Evolutionary conservation across 1,140 invertebrate species (phyloP).

Genomic region (Monomorium pharaonis): DNA sequence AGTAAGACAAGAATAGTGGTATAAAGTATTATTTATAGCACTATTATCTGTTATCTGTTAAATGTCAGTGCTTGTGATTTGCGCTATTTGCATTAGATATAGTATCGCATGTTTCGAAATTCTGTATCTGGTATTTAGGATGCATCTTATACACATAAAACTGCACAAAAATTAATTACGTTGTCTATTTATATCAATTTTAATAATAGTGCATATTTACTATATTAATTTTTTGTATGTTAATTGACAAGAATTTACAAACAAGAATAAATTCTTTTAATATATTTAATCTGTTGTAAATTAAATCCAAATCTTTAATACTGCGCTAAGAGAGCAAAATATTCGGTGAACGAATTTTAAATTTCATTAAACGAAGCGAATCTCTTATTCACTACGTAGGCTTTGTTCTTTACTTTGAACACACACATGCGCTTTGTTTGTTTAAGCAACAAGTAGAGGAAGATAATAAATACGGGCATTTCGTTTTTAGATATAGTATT

Average conservation of each 20-base stretch:
- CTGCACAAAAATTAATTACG: not conserved
- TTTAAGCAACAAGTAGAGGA: not conserved
- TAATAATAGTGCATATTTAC: not conserved
- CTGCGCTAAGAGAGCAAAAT: not conserved
- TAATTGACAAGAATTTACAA: not conserved
- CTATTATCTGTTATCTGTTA: slow-evolving; percentile 7
- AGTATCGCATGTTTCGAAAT: not conserved
- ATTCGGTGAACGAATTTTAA: not conserved
- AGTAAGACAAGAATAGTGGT: not conserved
- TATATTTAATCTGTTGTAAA: not conserved
- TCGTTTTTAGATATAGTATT: too few species aligned
- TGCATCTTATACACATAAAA: not conserved
- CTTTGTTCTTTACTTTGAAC: slow-evolving; percentile 2
- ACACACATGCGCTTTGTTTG: not conserved
- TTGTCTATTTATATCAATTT: not conserved
- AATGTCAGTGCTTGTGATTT: slow-evolving; percentile 14
- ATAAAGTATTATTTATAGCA: slow-evolving; percentile 25
- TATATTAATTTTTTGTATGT: not conserved
- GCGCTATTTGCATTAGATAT: slow-evolving; percentile 24
- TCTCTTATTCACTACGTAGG: not conserved
- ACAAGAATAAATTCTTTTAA: not conserved
- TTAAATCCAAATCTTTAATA: not conserved
- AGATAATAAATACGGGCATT: too few species aligned
- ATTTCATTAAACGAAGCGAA: not conserved
- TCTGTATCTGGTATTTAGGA: not conserved